phyloP scores from a whole-genome alignment of 1,140 invertebrate species.

The Zelostemma sp. region DNA sequence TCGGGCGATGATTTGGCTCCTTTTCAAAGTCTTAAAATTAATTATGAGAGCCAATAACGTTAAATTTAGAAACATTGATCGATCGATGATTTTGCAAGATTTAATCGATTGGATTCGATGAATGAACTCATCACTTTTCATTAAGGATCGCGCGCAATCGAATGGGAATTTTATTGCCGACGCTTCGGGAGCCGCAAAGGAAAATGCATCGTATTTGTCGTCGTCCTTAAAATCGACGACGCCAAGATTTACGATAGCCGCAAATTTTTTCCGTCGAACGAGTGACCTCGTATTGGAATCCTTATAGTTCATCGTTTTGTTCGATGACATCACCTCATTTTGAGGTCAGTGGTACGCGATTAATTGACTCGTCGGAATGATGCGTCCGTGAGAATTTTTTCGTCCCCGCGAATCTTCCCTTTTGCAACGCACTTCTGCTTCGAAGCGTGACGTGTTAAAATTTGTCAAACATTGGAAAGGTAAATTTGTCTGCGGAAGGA shows the following conservation, averaged over 20 bases:
- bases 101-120: no score
- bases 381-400: conserved; percentile 36
- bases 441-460: not conserved
- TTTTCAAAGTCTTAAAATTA: no score
- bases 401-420: not conserved
- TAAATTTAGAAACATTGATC: no score
- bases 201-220: conserved; percentile 18
- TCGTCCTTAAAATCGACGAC: conserved; percentile 27
- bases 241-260: conserved; percentile 28
- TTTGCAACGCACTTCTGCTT: no score
- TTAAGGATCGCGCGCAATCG: no score
- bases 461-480: conserved; percentile 2
- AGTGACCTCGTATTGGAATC: conserved; percentile 41
- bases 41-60: no score
- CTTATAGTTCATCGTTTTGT: conserved; percentile 38
- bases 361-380: conserved; percentile 60
- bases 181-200: conserved; percentile 13
- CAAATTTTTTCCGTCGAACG: conserved; percentile 30
- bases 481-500: not conserved
- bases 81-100: no score
- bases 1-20: no score
- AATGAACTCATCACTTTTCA: no score
- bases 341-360: conserved; percentile 59
- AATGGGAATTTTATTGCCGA: not conserved
- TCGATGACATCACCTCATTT: conserved; percentile 42